phyloP scores from a whole-genome alignment of 2,113 vertebrate genomes.

The Cavia porcellus region DNA sequence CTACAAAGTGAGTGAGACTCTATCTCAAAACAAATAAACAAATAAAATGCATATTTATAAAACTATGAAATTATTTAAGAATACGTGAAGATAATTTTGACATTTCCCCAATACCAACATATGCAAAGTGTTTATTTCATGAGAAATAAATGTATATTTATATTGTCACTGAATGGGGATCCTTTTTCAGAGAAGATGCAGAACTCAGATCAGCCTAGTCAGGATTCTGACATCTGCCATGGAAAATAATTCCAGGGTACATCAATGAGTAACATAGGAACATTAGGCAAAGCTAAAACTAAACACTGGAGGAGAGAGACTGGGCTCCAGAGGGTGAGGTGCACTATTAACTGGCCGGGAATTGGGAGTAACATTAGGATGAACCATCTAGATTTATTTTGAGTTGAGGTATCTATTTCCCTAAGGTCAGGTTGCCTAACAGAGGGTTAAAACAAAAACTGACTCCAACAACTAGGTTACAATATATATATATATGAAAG shows the following conservation, averaged over 20 bases:
- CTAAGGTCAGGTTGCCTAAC: neutral
- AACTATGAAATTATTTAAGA: neutral
- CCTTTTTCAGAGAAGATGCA: neutral
- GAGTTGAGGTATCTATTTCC: neutral
- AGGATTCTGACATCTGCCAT: neutral
- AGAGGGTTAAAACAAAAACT: neutral
- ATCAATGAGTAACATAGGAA: neutral
- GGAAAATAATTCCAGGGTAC: neutral
- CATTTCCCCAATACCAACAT: neutral
- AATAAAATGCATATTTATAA: neutral
- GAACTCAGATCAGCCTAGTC: neutral
- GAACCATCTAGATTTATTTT: neutral
- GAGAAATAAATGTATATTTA: neutral
- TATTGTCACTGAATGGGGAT: neutral
- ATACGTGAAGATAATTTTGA: conserved; percentile 3
- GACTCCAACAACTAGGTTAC: neutral
- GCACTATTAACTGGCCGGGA: neutral
- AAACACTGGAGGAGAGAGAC: neutral
- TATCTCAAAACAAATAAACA: no score
- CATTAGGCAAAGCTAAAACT: neutral
- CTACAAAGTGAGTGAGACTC: no score
- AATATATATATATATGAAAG: neutral
- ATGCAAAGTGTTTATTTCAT: neutral
- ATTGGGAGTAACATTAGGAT: neutral
- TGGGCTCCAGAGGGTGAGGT: neutral